These are phyloP conservation scores for Bubo scandiacus DNA, from an alignment of 2,113 vertebrate species.

Conservation along the genomic window DNA sequence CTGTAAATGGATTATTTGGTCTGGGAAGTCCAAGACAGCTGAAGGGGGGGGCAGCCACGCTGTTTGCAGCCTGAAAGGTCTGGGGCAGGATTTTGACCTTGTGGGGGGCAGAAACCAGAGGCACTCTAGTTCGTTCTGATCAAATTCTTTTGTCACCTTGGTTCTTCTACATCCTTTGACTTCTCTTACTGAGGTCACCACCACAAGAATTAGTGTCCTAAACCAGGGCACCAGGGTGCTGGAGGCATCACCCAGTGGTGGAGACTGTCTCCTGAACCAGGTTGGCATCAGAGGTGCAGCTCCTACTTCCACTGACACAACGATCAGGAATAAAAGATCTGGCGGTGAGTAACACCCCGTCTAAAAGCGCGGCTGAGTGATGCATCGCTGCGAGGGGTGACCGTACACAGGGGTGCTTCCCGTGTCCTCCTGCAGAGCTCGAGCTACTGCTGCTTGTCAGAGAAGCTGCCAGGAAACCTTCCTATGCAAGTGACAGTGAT, in stretches of 20 bases:
- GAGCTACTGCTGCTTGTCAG: neutral
- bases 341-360: neutral
- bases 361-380: neutral
- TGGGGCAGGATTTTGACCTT: neutral
- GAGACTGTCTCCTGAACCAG: neutral
- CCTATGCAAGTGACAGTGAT: neutral
- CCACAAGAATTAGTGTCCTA: neutral
- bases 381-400: fast-evolving
- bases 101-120: neutral
- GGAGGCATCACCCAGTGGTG: neutral
- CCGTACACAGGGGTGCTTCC: neutral
- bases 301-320: neutral
- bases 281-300: neutral
- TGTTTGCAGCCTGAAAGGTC: neutral
- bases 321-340: fast-evolving
- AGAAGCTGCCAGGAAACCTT: neutral
- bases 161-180: neutral
- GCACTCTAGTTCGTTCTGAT: neutral
- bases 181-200: neutral
- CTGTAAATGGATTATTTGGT: neutral
- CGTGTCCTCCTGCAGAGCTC: fast-evolving
- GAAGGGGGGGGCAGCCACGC: fast-evolving
- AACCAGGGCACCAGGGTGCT: neutral
- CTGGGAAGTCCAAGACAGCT: neutral
- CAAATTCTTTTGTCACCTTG: neutral